phyloP scores from a whole-genome alignment of 2,888 invertebrate species.

The Plemyria rubiginata region DNA sequence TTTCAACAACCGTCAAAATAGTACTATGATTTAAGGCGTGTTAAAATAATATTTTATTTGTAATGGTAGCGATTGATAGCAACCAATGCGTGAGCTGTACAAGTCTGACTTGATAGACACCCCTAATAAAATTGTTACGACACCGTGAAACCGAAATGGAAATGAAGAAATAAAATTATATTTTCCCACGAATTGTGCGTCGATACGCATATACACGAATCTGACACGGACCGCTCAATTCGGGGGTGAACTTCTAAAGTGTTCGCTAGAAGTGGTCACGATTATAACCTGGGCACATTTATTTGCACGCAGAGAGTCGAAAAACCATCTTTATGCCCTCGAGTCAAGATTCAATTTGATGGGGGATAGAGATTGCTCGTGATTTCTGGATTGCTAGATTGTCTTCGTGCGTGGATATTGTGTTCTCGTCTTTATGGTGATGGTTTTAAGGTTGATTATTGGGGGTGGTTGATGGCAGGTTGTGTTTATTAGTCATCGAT shows the following conservation, averaged over 20 bases:
- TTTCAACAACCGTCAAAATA: neutral
- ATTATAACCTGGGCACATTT: constrained; percentile 63
- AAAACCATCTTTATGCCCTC: constrained; percentile 53
- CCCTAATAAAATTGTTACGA: constrained; percentile 51
- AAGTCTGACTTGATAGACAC: constrained; percentile 33
- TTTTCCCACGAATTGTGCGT: constrained; percentile 71
- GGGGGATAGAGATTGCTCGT: constrained; percentile 55
- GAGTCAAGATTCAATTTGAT: constrained; percentile 52
- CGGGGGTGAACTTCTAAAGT: constrained; percentile 78
- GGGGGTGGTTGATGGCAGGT: constrained; percentile 39
- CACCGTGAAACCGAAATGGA: constrained; percentile 53
- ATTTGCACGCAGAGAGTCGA: constrained; percentile 27
- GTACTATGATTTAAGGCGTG: neutral
- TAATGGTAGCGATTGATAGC: constrained; percentile 1
- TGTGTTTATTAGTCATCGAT: constrained; percentile 83
- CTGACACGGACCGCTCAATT: constrained; percentile 82
- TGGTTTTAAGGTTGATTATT: constrained; percentile 35
- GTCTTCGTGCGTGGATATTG: constrained; percentile 33
- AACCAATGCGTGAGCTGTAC: constrained; percentile 23
- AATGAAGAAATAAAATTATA: constrained; percentile 76
- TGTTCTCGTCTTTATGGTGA: constrained; percentile 32
- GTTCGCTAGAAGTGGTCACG: constrained; percentile 82
- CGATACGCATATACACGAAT: constrained; percentile 67
- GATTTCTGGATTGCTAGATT: constrained; percentile 61
- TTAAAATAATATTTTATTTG: neutral